phyloP scores from a whole-genome alignment of 2,113 vertebrate genomes.

The Centropus unirufus region DNA sequence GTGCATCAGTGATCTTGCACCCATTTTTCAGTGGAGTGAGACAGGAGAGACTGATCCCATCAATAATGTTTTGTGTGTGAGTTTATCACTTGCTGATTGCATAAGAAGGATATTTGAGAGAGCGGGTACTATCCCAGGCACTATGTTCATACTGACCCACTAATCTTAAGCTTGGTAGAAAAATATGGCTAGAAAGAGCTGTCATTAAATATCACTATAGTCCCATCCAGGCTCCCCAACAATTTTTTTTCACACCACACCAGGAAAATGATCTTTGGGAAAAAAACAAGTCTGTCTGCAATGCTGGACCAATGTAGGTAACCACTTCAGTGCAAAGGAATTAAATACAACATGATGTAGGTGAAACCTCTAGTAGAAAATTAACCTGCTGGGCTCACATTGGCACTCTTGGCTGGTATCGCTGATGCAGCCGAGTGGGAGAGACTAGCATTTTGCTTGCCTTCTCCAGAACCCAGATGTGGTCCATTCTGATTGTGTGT shows the following conservation, averaged over 20 bases:
- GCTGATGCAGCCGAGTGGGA: no score
- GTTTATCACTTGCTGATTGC: not conserved
- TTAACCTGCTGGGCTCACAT: no score
- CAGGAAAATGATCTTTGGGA: not conserved
- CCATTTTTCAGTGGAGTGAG: not conserved
- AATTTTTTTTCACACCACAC: not conserved
- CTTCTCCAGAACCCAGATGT: no score
- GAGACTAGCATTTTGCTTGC: no score
- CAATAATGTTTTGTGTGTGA: fast-evolving
- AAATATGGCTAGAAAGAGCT: not conserved
- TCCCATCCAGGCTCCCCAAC: not conserved
- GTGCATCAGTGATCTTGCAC: fast-evolving
- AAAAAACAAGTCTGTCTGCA: not conserved
- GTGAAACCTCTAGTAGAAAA: not conserved
- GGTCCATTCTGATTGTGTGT: no score
- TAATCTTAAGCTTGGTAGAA: not conserved
- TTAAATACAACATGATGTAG: not conserved
- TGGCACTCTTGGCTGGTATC: fast-evolving
- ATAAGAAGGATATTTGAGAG: not conserved
- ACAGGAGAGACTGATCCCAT: not conserved
- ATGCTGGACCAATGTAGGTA: not conserved
- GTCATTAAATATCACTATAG: not conserved
- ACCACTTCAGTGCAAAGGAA: not conserved
- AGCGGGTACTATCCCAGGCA: not conserved
- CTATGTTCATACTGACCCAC: fast-evolving